phyloP scores from a whole-genome alignment of 2,113 vertebrate genomes.

The Chloropsis cyanopogon region DNA sequence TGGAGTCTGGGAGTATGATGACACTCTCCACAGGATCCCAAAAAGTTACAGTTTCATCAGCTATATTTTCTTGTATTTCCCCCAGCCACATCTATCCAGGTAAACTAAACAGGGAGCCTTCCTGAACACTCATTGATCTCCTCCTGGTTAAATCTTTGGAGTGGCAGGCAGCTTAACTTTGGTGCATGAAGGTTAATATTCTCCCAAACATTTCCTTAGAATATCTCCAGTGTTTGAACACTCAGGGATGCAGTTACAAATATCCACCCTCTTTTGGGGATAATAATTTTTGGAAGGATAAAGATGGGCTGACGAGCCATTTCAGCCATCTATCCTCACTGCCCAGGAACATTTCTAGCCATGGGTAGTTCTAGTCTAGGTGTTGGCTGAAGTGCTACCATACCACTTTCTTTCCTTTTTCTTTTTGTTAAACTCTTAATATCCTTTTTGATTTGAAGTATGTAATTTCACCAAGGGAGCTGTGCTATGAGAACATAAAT shows the following conservation, averaged over 20 bases:
- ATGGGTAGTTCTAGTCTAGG: background rate
- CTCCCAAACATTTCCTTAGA: background rate
- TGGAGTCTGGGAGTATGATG: background rate
- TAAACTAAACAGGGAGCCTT: background rate
- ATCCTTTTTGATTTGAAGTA: background rate
- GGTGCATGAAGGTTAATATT: background rate
- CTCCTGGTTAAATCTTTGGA: background rate
- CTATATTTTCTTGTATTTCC: background rate
- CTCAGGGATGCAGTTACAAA: background rate
- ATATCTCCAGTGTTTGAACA: background rate
- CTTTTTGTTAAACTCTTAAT: background rate
- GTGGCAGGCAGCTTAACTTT: background rate
- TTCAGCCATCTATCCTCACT: background rate
- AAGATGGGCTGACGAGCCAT: background rate
- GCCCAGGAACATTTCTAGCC: background rate
- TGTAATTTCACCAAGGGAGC: background rate
- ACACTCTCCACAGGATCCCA: background rate
- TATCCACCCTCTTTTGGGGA: background rate
- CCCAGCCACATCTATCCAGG: fast-evolving
- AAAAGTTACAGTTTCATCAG: background rate
- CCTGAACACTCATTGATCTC: background rate
- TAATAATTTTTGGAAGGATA: background rate
- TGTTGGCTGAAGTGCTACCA: background rate
- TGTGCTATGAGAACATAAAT: background rate
- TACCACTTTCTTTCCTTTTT: background rate